Evolutionary conservation across 2,888 invertebrate species (phyloP), one percentile per base, ranked within the genome.

Genomic region (Agelastica alni): DNA sequence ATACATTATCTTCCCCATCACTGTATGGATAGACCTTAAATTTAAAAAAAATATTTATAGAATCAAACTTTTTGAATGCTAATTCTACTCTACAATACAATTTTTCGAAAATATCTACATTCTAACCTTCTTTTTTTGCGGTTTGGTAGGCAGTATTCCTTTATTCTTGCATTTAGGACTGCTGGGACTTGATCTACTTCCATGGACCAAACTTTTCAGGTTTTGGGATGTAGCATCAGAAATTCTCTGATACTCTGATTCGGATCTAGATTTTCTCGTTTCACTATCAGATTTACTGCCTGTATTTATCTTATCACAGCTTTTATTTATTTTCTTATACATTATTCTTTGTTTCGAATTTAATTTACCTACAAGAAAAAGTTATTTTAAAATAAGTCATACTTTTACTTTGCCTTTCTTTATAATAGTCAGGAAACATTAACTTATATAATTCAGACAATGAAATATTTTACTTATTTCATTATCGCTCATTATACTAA

Each of bases 231-330:
- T 79, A n/a, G 81, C 79, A 42, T 82, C 82, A 1, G 81, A 79
- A 60, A 82, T 81, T 62, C 81, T 76, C 62, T 83, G 82, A 61
- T 83, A 83, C 44, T 83, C 82, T 45, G 80, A 78, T 51, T 80
- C 80, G 1, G 70, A 70, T 18, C 65, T 62, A 14, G 69, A 65
- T 55, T 70, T 73, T 51, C 72, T 70, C 9, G 63, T 53, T 62
- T 69, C 75, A 54, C 57, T 44, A 16, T 67, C 68, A 16, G 61
- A 56, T 56, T 67, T 67, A 39, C 59, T 61, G 18, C 73, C 53
- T 45, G 77, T 66, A 57, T 74, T 77, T 17, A 77, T 75, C 61
- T 76, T 76, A 60, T 77, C 77, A 57, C 76, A 77, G 60, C 77
- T 77, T 54, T 77, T 78, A 1, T 74, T 76, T 52, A 77, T 77